Base-by-base conservation (phyloP, 92 coral and sea anemone genomes). In the Anthopleura xanthogrammica region DNA sequence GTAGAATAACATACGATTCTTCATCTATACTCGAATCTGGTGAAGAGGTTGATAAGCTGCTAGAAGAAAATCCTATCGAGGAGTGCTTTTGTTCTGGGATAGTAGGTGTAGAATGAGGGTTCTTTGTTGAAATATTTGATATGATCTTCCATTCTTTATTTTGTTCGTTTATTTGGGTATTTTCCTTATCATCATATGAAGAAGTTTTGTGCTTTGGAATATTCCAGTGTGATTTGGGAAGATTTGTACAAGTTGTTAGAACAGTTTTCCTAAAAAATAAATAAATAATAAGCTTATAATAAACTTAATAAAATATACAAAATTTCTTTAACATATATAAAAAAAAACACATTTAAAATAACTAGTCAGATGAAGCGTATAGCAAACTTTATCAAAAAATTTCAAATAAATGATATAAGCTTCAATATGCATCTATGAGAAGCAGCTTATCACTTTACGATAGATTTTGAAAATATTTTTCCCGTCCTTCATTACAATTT, bases 221-320 rank as follows among this genome's bases (percentile, higher is more conserved):
- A 46, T 75, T 62, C 86, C 86, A 82, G n/a, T 83, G 79, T 12
- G 80, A 43, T 74, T 83, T 83, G 20, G 79, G 79, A 17, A 74
- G 72, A 64, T 75, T 83, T 55, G 80, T 83, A 52, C 80, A 83
- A 3, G 86, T 74, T 75, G 75, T 50, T 36, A 76, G 24, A 39
- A 73, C 79, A 70, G 36, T 76, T 41, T 78, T 83, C 5, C 70
- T 17, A 2, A 73, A 60, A 54, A 54, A 82, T 5, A 43, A 73
- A 46, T 46, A 46, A 5, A 46, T 5, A 5, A 46, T 46, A 46
- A 46, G 50, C 50, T 46, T 46, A n/a, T n/a, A 5, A 46, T 46
- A 46, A 46, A 5, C 50, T 46, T 46, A 46, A 5, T 9, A 5
- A 46, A 9, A 46, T 29, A 29, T 29, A 29, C 36, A 29, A 29